A percentile compares a stretch with the other conserved stretches of the same genome.
Evolutionary conservation across 1,140 invertebrate genomes (phyloP).

Genomic region (Bombus sylvicola): DNA sequence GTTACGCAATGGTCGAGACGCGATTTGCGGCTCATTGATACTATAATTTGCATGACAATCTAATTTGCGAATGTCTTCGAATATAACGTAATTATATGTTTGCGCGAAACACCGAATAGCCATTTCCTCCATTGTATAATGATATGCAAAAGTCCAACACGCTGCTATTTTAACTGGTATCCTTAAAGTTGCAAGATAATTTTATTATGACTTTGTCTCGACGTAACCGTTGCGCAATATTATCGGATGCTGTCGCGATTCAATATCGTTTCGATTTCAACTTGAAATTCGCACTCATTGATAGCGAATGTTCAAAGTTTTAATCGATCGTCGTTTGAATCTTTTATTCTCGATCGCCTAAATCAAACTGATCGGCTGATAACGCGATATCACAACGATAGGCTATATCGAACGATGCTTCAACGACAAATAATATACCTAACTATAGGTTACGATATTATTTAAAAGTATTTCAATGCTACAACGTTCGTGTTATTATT

Average conservation of each 20-base stretch:
- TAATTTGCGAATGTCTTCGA: conserved; percentile 17
- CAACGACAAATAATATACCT: too few species aligned
- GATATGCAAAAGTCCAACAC: conserved; percentile 1
- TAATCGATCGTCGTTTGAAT: background rate
- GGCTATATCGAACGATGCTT: too few species aligned
- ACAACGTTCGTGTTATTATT: too few species aligned
- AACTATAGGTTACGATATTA: too few species aligned
- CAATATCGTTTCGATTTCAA: background rate
- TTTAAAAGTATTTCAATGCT: too few species aligned
- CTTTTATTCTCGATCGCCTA: too few species aligned
- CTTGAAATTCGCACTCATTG: background rate
- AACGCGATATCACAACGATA: too few species aligned
- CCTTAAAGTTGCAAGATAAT: background rate
- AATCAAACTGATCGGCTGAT: too few species aligned
- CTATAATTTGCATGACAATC: conserved; percentile 37
- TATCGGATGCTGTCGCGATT: background rate
- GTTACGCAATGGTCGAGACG: background rate
- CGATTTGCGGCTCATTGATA: background rate
- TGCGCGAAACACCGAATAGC: background rate
- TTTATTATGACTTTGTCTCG: background rate
- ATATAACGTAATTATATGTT: conserved; percentile 25
- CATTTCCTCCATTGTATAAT: background rate
- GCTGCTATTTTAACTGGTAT: background rate
- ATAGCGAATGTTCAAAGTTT: background rate
- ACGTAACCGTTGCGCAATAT: background rate